Evolutionary conservation across 2,113 vertebrate species (phyloP).

Genomic region (Coptodon rendalli): DNA sequence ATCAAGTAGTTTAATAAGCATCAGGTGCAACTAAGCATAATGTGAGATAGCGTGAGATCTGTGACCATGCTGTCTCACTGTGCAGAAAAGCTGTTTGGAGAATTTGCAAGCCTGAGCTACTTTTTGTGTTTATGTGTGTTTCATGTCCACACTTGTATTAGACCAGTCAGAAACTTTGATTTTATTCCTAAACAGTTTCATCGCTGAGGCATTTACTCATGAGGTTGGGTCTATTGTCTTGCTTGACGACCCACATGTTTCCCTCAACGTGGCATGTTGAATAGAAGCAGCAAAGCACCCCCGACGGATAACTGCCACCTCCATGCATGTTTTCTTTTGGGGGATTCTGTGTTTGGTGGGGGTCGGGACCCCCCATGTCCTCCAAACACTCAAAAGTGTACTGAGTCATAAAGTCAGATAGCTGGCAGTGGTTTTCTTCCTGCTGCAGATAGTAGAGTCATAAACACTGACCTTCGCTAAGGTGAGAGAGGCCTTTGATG

Average conservation of each 20-base stretch:
- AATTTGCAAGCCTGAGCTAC: background rate
- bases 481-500: background rate
- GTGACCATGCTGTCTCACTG: background rate
- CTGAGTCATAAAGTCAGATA: background rate
- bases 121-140: background rate
- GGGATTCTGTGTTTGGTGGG: background rate
- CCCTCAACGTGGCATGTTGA: background rate
- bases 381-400: background rate
- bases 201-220: background rate
- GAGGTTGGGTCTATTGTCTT: background rate
- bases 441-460: background rate
- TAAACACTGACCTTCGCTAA: rapidly evolving
- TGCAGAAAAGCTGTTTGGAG: background rate
- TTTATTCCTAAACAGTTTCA: background rate
- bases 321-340: background rate
- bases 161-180: background rate
- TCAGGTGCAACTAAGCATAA: background rate
- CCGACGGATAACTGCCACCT: rapidly evolving
- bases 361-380: rapidly evolving
- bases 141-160: background rate
- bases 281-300: background rate
- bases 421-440: background rate
- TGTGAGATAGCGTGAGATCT: rapidly evolving
- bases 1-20: background rate
- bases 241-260: background rate